These are phyloP conservation scores for Varecia variegata DNA, from an alignment of 2,797 vertebrate genomes.

Conservation along the genomic window DNA sequence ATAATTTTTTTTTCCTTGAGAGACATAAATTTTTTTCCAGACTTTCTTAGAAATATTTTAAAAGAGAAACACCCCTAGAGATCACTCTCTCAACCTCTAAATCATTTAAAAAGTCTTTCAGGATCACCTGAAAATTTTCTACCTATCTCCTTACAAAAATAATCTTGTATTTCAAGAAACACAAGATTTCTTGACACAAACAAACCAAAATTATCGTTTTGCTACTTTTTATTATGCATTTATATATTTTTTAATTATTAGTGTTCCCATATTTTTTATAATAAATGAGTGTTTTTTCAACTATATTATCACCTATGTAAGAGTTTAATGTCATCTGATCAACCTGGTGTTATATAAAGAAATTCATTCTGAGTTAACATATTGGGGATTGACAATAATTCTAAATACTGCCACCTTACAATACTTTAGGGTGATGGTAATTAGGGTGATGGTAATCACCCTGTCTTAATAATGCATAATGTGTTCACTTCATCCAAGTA, in stretches of 20 bases:
- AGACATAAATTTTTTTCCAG: conserved; percentile 22
- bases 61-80: not conserved
- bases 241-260: not conserved
- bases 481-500: not conserved
- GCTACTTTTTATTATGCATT: not conserved
- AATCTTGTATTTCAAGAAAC: not conserved
- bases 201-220: not conserved
- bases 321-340: not conserved
- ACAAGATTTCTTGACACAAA: not conserved
- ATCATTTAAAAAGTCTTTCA: conserved; percentile 19
- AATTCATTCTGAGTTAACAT: not conserved
- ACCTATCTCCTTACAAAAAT: not conserved
- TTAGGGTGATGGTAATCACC: not conserved
- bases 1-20: conserved; percentile 33
- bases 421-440: not conserved
- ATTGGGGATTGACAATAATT: not conserved
- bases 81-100: not conserved
- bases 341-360: not conserved
- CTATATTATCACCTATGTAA: not conserved
- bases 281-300: not conserved
- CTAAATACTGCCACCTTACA: not conserved
- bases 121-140: conserved; percentile 16
- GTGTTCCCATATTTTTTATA: not conserved
- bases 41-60: conserved; percentile 56
- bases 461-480: not conserved